phyloP scores from a whole-genome alignment of 2,888 invertebrate species.

The Xiphydria camelus region DNA sequence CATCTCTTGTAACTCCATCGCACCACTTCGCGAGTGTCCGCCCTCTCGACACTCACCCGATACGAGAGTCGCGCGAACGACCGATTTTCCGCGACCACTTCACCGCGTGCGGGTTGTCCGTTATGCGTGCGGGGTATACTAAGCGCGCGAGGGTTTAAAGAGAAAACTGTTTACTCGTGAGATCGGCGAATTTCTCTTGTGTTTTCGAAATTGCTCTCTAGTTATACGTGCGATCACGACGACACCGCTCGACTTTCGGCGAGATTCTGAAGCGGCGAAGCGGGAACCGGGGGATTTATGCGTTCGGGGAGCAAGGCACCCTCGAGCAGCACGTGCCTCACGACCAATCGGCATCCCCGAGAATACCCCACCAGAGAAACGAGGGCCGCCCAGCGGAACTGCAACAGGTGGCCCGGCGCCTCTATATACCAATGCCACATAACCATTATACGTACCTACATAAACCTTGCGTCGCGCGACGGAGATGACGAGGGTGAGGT shows the following conservation, averaged over 20 bases:
- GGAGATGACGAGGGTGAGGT: constrained; percentile 14
- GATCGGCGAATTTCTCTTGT: no score
- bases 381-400: constrained; percentile 19
- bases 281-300: constrained; percentile 47
- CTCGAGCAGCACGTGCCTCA: constrained; percentile 54
- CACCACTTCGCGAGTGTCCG: no score
- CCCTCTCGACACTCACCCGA: no score
- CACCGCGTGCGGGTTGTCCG: no score
- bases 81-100: no score
- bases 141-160: no score
- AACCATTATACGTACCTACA: constrained; percentile 4
- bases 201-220: no score
- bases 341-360: constrained; percentile 39
- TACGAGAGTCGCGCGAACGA: no score
- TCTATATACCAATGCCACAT: constrained; percentile 3
- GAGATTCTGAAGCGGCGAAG: constrained; percentile 43
- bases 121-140: no score
- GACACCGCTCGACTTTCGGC: constrained; percentile 30
- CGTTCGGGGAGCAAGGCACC: constrained; percentile 49
- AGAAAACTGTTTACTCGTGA: no score
- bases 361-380: constrained; percentile 33
- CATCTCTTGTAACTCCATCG: constrained; percentile 55
- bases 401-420: constrained; percentile 49
- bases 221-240: no score
- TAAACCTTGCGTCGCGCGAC: constrained; percentile 2